Base-by-base conservation (phyloP, 2,797 vertebrate species). In the Sus cebifrons region DNA sequence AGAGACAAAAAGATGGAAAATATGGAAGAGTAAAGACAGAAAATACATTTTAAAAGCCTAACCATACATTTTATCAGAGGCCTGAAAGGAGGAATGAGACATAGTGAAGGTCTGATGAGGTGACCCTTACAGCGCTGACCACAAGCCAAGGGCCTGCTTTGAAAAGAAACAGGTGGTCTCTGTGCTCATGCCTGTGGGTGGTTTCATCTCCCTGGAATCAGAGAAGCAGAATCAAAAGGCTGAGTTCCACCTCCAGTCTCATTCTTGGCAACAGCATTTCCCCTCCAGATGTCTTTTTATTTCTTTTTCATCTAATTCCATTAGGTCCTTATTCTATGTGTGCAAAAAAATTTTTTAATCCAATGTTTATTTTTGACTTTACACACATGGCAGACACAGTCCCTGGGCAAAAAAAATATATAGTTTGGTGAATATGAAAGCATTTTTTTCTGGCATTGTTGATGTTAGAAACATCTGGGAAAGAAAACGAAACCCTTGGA, bases 341-440 rank as follows among this genome's bases (percentile, higher is more conserved):
- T 78, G 60, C 44, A 49, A 49, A 71, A 91, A 89, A 73, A 0
- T 1, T 1, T 56, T 70, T 23, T 3, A 88, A 78, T 52, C 70
- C 12, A 9, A 58, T 74, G 93, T 91, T 91, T 91, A 83, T 79
- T 95, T 83, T 85, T 36, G 93, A 86, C 95, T 70, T 95, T 40
- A 92, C 77, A 90, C 27, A 25, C 62, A 60, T 6, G 20, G 54
- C 67, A 96, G 77, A 62, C 75, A 82, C 36, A 52, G 17, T 78
- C 58, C 89, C 58, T 71, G 83, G 85, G 74, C 65, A 84, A 92
- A 96, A 92, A 78, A n/a, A 77, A 74, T 64, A 74, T 27, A n/a
- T 40, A 83, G 75, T 74, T 82, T 52, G 13, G 20, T n/a, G 87
- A 91, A 68, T 67, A 64, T 84, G 58, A 86, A 86, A 67, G 52